Evolutionary conservation across 2,113 vertebrate genomes (phyloP).

Genomic region (Tragelaphus imberbis): DNA sequence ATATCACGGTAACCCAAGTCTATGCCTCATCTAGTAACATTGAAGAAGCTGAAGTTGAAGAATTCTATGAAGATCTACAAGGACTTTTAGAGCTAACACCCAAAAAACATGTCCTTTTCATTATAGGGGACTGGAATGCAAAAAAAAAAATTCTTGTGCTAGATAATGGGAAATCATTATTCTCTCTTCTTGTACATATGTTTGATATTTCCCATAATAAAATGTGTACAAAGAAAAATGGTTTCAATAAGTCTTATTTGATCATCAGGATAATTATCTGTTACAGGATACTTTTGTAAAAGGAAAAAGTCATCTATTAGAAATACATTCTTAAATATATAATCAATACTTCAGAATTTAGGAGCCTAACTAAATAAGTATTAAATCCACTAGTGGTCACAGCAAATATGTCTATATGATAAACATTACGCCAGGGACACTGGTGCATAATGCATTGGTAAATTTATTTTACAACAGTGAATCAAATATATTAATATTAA

Average conservation of each 20-base stretch:
- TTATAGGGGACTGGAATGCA: neutral
- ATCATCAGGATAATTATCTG: neutral
- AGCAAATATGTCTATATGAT: neutral
- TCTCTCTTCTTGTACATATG: neutral
- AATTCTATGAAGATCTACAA: neutral
- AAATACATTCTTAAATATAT: neutral
- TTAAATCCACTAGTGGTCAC: neutral
- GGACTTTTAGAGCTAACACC: neutral
- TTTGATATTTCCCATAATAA: neutral
- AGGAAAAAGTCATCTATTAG: neutral
- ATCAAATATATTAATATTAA: neutral
- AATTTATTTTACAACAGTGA: neutral
- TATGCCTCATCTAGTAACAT: rapidly evolving
- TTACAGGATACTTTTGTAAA: neutral
- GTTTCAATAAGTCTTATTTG: neutral
- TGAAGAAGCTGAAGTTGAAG: neutral
- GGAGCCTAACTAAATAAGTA: neutral
- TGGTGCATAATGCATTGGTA: neutral
- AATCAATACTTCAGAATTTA: neutral
- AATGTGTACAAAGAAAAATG: neutral
- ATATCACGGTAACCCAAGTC: neutral
- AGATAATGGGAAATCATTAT: neutral
- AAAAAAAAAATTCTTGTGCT: neutral
- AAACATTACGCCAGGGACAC: neutral
- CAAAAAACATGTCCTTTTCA: neutral